Conservation (phyloP, 2,888 invertebrate genomes). For the Unio pictorum region DNA sequence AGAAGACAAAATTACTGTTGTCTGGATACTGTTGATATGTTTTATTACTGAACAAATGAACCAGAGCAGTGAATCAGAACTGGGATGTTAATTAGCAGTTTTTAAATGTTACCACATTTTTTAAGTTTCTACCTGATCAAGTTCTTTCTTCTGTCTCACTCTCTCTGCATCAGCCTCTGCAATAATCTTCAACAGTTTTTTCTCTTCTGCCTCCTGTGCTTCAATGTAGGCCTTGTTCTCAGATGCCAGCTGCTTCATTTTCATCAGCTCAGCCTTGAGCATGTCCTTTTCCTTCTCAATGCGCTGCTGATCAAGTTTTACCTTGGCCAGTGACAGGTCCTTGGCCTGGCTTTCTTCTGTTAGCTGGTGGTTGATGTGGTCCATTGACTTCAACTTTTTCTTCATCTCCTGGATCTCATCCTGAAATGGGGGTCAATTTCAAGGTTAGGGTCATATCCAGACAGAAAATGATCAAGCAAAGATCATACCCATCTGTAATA, state of each 20-base stretch:
- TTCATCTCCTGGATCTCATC: slow-evolving; percentile 74
- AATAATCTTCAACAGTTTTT: slow-evolving; percentile 79
- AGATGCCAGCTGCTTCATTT: slow-evolving; percentile 75
- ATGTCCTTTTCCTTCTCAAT: slow-evolving; percentile 80
- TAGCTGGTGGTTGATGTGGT: slow-evolving; percentile 84
- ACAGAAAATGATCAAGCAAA: no score
- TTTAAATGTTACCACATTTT: not conserved
- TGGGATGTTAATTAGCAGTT: no score
- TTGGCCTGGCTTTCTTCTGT: slow-evolving; percentile 84
- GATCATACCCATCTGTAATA: no score
- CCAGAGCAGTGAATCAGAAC: no score
- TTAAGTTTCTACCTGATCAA: slow-evolving; percentile 74
- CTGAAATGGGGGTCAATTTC: slow-evolving; percentile 24
- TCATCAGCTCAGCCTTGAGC: slow-evolving; percentile 76
- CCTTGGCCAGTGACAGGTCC: slow-evolving; percentile 80
- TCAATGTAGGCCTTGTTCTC: slow-evolving; percentile 78
- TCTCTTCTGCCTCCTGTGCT: slow-evolving; percentile 78
- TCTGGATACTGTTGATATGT: no score
- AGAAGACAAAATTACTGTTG: no score
- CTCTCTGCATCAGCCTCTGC: slow-evolving; percentile 80
- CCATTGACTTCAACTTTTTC: slow-evolving; percentile 80
- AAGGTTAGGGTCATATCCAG: not conserved
- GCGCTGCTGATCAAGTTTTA: slow-evolving; percentile 77
- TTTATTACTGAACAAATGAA: no score
- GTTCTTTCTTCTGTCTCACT: slow-evolving; percentile 79